A percentile compares a stretch with the other conserved stretches of the same genome.
Conservation (phyloP, 2,797 vertebrate genomes). For the Acrossocheilus wenchowensis region DNA sequence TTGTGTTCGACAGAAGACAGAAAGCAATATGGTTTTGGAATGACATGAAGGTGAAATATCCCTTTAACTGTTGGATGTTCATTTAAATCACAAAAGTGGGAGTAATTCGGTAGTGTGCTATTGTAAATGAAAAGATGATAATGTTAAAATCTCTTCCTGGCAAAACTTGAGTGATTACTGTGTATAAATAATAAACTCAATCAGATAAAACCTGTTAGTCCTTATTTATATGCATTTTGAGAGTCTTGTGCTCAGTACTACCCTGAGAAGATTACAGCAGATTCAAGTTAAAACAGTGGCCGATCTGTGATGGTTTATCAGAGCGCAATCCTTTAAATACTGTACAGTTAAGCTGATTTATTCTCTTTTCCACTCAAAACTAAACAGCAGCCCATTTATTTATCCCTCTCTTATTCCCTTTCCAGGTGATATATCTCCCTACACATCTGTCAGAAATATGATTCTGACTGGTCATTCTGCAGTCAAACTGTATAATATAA, state of each 20-base stretch:
- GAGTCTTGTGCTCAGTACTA: conserved; percentile 9
- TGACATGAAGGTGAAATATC: background rate
- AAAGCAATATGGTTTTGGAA: background rate
- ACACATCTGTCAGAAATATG: background rate
- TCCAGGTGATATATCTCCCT: background rate
- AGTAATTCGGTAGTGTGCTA: background rate
- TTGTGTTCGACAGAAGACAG: background rate
- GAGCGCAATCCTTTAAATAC: conserved; percentile 64
- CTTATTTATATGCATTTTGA: conserved; percentile 13
- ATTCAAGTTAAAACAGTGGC: conserved; percentile 49
- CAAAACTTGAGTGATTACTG: background rate
- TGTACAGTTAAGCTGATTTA: conserved; percentile 65
- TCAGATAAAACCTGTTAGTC: background rate
- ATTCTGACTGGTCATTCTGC: background rate
- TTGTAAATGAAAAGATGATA: background rate
- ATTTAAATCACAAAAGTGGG: background rate
- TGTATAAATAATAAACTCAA: background rate
- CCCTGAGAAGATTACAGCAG: conserved; percentile 50
- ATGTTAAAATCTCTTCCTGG: background rate
- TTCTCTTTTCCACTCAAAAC: conserved; percentile 58
- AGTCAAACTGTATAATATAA: background rate
- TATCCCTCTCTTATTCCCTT: background rate
- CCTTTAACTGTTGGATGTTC: background rate
- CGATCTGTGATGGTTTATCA: conserved; percentile 51
- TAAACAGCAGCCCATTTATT: conserved; percentile 12